These are phyloP conservation scores for Pseudorectes ferrugineus DNA, from an alignment of 2,113 vertebrate species.

Conservation along the genomic window DNA sequence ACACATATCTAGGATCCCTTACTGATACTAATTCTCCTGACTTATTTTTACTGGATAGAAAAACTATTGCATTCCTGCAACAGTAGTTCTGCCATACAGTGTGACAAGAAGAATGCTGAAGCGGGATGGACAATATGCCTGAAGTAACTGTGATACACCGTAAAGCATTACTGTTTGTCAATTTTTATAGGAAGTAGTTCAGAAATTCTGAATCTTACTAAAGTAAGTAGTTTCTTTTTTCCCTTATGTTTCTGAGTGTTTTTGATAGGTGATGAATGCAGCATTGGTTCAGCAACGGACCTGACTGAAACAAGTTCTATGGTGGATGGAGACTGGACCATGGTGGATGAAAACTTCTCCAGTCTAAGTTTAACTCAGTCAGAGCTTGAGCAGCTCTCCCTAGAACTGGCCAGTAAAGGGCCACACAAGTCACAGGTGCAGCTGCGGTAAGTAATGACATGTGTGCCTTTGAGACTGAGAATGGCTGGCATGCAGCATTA, in stretches of 20 bases:
- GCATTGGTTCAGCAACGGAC: slow-evolving; percentile 95
- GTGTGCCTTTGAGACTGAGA: not conserved
- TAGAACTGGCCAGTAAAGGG: slow-evolving; percentile 95
- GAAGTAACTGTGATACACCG: not conserved
- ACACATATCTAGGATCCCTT: not conserved
- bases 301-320: slow-evolving; percentile 96
- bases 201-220: not conserved
- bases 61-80: not conserved
- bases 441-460: slow-evolving; percentile 80
- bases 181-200: not conserved
- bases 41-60: not conserved
- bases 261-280: slow-evolving; percentile 90
- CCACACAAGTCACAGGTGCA: slow-evolving; percentile 96
- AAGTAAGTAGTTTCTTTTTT: slow-evolving; percentile 13
- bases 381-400: slow-evolving; percentile 95
- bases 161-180: not conserved
- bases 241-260: slow-evolving; percentile 34
- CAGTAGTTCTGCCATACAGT: not conserved
- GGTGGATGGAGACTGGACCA: slow-evolving; percentile 95
- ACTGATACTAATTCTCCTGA: not conserved
- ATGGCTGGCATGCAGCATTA: not conserved
- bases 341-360: slow-evolving; percentile 95
- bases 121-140: not conserved
- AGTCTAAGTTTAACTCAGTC: slow-evolving; percentile 89
- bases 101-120: not conserved